Percentiles rank a stretch among this genome's conserved stretches.
These are phyloP conservation scores for Cephus rjabovi DNA, from an alignment of 2,888 invertebrate species.

Conservation along the genomic window DNA sequence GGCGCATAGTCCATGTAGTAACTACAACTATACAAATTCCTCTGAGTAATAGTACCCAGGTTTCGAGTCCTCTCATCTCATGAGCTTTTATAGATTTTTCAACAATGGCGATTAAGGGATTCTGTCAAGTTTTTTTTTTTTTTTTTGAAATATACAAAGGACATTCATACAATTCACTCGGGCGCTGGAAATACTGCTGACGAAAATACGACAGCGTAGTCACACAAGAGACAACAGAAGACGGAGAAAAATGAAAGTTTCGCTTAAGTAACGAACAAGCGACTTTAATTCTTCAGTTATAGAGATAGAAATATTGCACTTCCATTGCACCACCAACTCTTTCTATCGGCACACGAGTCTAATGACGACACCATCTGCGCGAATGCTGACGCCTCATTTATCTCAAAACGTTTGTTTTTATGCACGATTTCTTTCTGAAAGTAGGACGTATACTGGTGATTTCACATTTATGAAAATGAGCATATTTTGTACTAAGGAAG, in stretches of 20 bases:
- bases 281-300: background rate
- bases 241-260: background rate
- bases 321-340: background rate
- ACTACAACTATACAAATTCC: no score
- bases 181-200: background rate
- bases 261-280: background rate
- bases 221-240: background rate
- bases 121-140: background rate
- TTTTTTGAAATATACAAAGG: background rate
- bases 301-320: background rate
- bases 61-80: no score
- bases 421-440: background rate
- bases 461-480: background rate
- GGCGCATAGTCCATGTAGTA: no score
- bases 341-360: background rate
- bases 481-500: background rate
- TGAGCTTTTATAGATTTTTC: background rate
- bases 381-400: background rate
- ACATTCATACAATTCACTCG: background rate
- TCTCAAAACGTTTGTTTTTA: background rate
- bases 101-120: background rate
- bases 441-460: background rate
- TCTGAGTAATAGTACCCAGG: no score
- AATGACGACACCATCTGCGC: background rate
- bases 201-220: background rate